Evolutionary conservation across 2,113 vertebrate genomes (phyloP).

Genomic region (Gadus chalcogrammus): DNA sequence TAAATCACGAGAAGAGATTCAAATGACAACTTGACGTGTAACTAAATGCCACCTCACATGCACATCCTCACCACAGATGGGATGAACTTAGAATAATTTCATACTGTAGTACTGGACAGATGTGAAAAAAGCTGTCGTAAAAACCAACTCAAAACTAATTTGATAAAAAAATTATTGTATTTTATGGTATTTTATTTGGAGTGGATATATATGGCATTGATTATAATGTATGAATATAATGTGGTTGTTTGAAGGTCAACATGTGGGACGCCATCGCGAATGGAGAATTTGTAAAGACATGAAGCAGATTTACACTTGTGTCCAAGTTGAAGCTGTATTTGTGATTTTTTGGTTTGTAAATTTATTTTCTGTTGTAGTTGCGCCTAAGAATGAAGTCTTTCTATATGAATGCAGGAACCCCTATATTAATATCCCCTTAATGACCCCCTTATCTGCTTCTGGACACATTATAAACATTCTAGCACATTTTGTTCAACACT

Average conservation of each 20-base stretch:
- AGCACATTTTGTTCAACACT: slow-evolving; percentile 43
- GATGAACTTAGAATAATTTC: no score
- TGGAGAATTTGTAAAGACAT: slow-evolving; percentile 12
- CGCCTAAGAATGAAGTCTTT: slow-evolving; percentile 27
- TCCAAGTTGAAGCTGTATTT: slow-evolving; percentile 31
- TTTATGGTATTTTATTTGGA: slow-evolving; percentile 12
- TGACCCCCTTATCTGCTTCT: slow-evolving; percentile 24
- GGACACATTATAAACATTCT: slow-evolving; percentile 32
- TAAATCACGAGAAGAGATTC: slow-evolving; percentile 49
- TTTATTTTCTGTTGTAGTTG: slow-evolving; percentile 21
- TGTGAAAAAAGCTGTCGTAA: no score
- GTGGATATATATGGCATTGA: slow-evolving; percentile 29
- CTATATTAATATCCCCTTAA: slow-evolving; percentile 42
- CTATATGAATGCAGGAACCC: slow-evolving; percentile 30
- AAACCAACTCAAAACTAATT: no score
- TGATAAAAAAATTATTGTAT: no score
- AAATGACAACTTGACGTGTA: slow-evolving; percentile 34
- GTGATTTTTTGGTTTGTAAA: slow-evolving; percentile 6
- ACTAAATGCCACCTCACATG: slow-evolving; percentile 34
- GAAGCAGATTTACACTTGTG: slow-evolving; percentile 28
- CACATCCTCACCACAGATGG: slow-evolving; percentile 29
- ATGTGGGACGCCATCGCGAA: slow-evolving; percentile 1
- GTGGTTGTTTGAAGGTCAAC: slow-evolving; percentile 25
- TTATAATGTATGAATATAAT: slow-evolving; percentile 20
- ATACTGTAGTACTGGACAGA: no score